Evolutionary conservation across 1,140 invertebrate species (phyloP), one percentile per base, ranked within the genome.

Genomic region (Leguminivora glycinivorella): DNA sequence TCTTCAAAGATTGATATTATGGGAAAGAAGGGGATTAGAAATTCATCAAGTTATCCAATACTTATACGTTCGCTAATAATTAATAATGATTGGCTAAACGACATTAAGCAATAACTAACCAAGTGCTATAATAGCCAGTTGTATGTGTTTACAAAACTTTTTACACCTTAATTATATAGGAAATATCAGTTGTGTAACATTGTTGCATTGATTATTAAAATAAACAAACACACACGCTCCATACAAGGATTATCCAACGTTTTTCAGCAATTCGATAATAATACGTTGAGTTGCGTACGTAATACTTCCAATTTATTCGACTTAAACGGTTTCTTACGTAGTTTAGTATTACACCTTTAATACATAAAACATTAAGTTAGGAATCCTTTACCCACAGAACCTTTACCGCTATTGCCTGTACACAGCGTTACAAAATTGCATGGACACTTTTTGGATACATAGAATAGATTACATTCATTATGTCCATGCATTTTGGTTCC

Each of bases 261-360:
- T 52, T 52, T 52, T 43, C 14, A 22, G 14, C 17, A 52, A 52
- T 52, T 52, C 19, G 47, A 19, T 52, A 22, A 52, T 52, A 52
- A 52, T 52, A 52, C 47, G 47, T n/a, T n/a, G 40, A 43, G 17
- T 43, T 52, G 19, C 19, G 10, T 52, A 52, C 47, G 47, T 52
- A 52, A 52, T n/a, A 52, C 19, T 52, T 52, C 47, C 47, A 52
- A 52, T 52, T 52, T 52, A 52, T 52, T 22, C 47, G 19, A 52
- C 0, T n/a, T 52, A 52, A 52, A 22, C 7, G 47, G 47, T 52
- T 52, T 52, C 19, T 52, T 47, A 52, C 17, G 47, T 52, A 19
- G 17, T 19, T 52, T 17, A 43, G 0, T 52, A 19, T 52, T 52
- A 52, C 17, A 52, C 17, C 47, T 7, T 2, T 9, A 9, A 22